Evolutionary conservation across 2,888 invertebrate species (phyloP).

Genomic region (Sinelater perroti): DNA sequence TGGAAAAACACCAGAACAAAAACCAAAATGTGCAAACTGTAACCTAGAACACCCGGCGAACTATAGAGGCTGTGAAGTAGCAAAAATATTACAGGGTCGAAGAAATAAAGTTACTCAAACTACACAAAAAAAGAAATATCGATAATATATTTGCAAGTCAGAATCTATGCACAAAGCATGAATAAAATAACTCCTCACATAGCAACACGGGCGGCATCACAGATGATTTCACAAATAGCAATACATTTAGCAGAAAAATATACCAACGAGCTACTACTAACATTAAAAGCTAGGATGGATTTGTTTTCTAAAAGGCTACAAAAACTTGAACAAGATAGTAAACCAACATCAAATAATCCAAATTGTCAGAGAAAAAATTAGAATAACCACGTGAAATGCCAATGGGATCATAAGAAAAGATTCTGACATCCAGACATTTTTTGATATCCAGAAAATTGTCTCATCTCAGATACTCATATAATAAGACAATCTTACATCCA

Average conservation of each 20-base stretch:
- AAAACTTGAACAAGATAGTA: slow-evolving; percentile 8
- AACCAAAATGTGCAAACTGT: too few relatives aligned
- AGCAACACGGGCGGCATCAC: too few relatives aligned
- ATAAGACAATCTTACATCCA: slow-evolving; percentile 25
- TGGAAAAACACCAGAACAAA: too few relatives aligned
- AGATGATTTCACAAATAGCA: too few relatives aligned
- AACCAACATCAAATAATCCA: background rate
- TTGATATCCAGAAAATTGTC: slow-evolving; percentile 22
- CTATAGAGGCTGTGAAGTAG: too few relatives aligned
- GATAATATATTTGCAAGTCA: too few relatives aligned
- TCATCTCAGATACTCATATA: slow-evolving; percentile 36
- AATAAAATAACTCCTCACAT: too few relatives aligned
- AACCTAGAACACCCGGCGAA: too few relatives aligned
- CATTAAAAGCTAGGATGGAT: slow-evolving; percentile 16
- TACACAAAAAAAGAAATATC: too few relatives aligned
- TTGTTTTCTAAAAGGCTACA: slow-evolving; percentile 9
- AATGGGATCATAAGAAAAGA: slow-evolving; percentile 25
- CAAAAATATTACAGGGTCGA: too few relatives aligned
- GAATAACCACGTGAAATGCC: slow-evolving; percentile 21
- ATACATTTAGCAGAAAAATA: background rate
- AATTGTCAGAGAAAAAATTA: slow-evolving; percentile 9
- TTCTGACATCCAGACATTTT: slow-evolving; percentile 11
- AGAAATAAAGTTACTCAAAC: too few relatives aligned
- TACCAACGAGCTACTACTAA: background rate
- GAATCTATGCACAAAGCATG: too few relatives aligned